A percentile compares a stretch with the other conserved stretches of the same genome.
Conservation (phyloP, 2,888 invertebrate genomes). For the Hyposoter didymator region DNA sequence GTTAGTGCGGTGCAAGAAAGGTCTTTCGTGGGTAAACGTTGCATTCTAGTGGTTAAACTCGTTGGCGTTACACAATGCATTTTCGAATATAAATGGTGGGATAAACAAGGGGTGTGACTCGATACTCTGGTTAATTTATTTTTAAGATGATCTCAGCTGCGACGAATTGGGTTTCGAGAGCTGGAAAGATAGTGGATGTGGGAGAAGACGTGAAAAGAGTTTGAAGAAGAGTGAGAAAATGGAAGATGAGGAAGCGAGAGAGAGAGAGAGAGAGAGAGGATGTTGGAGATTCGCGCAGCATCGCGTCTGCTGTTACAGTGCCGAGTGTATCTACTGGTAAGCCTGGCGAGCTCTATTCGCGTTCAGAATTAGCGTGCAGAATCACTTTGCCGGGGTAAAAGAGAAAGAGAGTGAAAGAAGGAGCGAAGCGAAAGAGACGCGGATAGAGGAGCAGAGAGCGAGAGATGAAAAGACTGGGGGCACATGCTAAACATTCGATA, state of each 20-base stretch:
- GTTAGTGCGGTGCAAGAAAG: slow-evolving; percentile 34
- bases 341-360: slow-evolving; percentile 55
- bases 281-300: slow-evolving; percentile 22
- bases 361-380: slow-evolving; percentile 80
- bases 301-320: slow-evolving; percentile 40
- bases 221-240: not conserved
- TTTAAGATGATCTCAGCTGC: slow-evolving; percentile 29
- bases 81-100: slow-evolving; percentile 16
- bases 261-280: slow-evolving; percentile 2
- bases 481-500: slow-evolving; percentile 82
- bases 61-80: slow-evolving; percentile 33
- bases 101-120: slow-evolving; percentile 25
- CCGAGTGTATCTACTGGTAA: slow-evolving; percentile 31
- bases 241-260: not conserved
- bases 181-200: slow-evolving; percentile 22
- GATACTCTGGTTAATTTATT: slow-evolving; percentile 43
- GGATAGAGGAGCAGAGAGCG: slow-evolving; percentile 4
- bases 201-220: slow-evolving; percentile 18
- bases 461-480: slow-evolving; percentile 28
- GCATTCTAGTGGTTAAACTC: slow-evolving; percentile 35
- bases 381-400: slow-evolving; percentile 1
- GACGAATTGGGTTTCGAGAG: slow-evolving; percentile 22
- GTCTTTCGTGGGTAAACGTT: slow-evolving; percentile 36
- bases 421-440: not conserved
- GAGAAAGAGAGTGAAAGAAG: not conserved